Evolutionary conservation across 2,113 vertebrate genomes (phyloP), one percentile per base, ranked within the genome.

Genomic region (Trematocara macrostoma): DNA sequence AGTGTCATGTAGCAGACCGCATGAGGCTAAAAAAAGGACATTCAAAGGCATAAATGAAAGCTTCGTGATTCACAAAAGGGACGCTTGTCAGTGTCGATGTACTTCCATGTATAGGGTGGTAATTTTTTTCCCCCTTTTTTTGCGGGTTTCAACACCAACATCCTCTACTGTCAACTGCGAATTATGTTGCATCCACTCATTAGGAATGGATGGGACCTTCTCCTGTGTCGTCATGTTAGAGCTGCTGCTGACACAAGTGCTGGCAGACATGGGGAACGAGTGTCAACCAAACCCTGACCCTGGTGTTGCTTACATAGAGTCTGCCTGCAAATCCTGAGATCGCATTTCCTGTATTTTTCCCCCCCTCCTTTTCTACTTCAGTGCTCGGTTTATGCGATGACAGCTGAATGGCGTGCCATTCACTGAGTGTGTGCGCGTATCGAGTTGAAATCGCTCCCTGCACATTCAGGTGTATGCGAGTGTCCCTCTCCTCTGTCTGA

Each of bases 241-340:
- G 79, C 79, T n/a, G 2, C 85, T 78, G 81, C 84, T 84, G 79
- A 91, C 81, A 91, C 87, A 56, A 59, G 79, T 10, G 10, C 85
- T 87, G 84, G 79, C 80, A 92, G 81, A 90, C 82, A 83, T 53
- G 69, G 81, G 47, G 82, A 85, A 88, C 11, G 78, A 81, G 80
- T 85, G 92, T 91, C 89, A 93, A 89, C 86, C 80, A 12, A 90
- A 84, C 71, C 57, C 84, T 29, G 56, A 84, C 59, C 74, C 55
- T 5, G 88, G 93, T 93, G 88, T 92, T 86, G 80, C 89, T 93
- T 93, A 93, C 92, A 94, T 83, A 38, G 78, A 85, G 79, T 84
- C 89, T 82, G 87, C 40, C 79, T 79, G 89, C 79, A 79, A 84
- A 79, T 81, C 86, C 78, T 20, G 40, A 42, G 78, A 90, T 94